Evolutionary conservation across 2,888 invertebrate genomes (phyloP).

Genomic region (Diarsia brunnea): DNA sequence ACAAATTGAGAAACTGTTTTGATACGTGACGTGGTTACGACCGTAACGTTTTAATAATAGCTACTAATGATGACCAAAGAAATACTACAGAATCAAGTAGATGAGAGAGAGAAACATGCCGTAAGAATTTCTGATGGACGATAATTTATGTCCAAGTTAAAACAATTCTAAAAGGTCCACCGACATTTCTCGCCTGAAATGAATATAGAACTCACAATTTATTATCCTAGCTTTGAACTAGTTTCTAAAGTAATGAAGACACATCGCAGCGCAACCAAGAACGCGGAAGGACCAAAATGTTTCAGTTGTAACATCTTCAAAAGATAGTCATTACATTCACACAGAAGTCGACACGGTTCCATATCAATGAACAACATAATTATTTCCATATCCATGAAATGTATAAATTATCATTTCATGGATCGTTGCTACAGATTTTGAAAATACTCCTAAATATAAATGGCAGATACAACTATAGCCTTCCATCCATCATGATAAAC

Average conservation of each 20-base stretch:
- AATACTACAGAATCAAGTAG: neutral
- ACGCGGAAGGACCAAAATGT: conserved; percentile 39
- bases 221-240: conserved; percentile 16
- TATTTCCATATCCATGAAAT: too few relatives aligned
- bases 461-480: conserved; percentile 20
- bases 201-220: conserved; percentile 34
- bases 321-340: neutral
- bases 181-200: neutral
- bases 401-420: conserved; percentile 29
- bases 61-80: conserved; percentile 19
- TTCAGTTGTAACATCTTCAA: conserved; percentile 3
- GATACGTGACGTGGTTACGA: conserved; percentile 64
- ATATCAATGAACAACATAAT: too few relatives aligned
- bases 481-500: conserved; percentile 50
- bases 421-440: conserved; percentile 34
- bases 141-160: neutral
- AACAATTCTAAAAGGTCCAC: conserved; percentile 4
- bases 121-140: neutral
- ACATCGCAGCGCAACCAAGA: conserved; percentile 13
- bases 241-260: conserved; percentile 38
- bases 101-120: neutral
- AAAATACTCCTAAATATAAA: conserved; percentile 24
- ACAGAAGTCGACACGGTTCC: conserved; percentile 6
- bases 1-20: conserved; percentile 69
- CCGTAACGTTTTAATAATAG: conserved; percentile 39